Evolutionary conservation across 2,113 vertebrate species (phyloP), one percentile per base, ranked within the genome.

Genomic region (Pleuronectes platessa): DNA sequence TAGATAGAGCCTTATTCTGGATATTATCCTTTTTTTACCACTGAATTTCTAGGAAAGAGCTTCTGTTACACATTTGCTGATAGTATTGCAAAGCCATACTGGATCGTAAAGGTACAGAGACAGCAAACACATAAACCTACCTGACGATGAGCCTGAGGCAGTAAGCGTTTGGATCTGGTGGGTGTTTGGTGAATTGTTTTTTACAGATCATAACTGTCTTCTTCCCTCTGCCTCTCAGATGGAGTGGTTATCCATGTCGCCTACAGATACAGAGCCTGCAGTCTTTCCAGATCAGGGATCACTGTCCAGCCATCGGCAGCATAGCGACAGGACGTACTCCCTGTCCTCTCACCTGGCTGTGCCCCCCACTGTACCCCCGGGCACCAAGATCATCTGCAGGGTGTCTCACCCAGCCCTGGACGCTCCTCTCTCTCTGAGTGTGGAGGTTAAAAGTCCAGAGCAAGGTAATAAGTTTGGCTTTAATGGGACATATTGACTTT

Each of bases 291-390:
- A 93, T 45, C 86, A 92, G 42, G 72, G 91, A 40, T 89, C 78
- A 54, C 93, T 96, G 64, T 96, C 94, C 81, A 96, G 94, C 69
- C 95, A 96, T 79, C 90, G 88, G 7, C 94, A 94, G 78, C 94
- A 93, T 27, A 40, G 21, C 1, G 93, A 94, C 0, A 94, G 94
- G 56, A 96, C 95, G 3, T 95, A 85, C 59, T 95, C 94, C 27
- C 82, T 95, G 78, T 92, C 94, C 1, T 95, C 95, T 61, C 91
- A 92, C 42, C 79, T 97, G 17, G 79, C 6, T 0, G 81, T 94
- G n/a, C 85, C 84, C 0, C 63, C 92, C 53, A 79, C 65, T 0
- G 71, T 63, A 0, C 24, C 71, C 18, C 75, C 88, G 7, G 94
- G 95, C 2, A 94, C 93, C 21, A 89, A 78, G 26, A 91, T 95